Evolutionary conservation across 2,888 invertebrate species (phyloP), one percentile per base, ranked within the genome.

Genomic region (Hirtodrosophila cameraria): DNA sequence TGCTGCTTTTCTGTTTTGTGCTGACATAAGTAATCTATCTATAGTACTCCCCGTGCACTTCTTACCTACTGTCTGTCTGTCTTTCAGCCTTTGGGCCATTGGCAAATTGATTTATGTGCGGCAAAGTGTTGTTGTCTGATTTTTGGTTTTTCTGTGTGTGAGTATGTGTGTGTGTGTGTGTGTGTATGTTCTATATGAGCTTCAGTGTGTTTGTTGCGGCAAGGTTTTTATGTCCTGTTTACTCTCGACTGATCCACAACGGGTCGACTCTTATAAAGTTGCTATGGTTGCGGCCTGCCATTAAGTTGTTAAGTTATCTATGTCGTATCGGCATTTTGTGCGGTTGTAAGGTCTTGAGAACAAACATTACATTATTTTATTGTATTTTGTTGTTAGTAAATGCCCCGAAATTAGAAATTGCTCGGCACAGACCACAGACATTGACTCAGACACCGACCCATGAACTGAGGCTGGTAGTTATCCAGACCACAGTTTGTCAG

Each of bases 301-400:
- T 86, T 84, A 82, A 82, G 86, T 86, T 86, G 82, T 82, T 84
- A 86, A 82, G 85, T 81, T 86, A 81, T 86, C 82, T 75, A 52
- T 68, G 86, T 64, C 50, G 65, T 75, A 82, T 86, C 64, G 82
- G 69, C 72, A 85, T 67, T 79, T 62, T 46, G 65, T 82, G 83
- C 60, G 79, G 83, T 61, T 54, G 23, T 5, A n/a, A n/a, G n/a
- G n/a, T 20, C 20, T 33, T 33, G 61, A 54, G 42, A 75, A 45
- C 81, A 80, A 82, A 73, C 84, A 82, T 86, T 73, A 81, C 75
- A 75, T 86, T 77, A 84, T 81, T 77, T 82, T 62, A 73, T 62
- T 75, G 75, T 70, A 50, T 59, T 46, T 61, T 42, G 41, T 27
- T 72, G 72, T n/a, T n/a, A n/a, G n/a, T 72, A 78, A 82, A 81